These are phyloP conservation scores for Cataglyphis albicans DNA, from an alignment of 2,888 invertebrate species.

Conservation along the genomic window DNA sequence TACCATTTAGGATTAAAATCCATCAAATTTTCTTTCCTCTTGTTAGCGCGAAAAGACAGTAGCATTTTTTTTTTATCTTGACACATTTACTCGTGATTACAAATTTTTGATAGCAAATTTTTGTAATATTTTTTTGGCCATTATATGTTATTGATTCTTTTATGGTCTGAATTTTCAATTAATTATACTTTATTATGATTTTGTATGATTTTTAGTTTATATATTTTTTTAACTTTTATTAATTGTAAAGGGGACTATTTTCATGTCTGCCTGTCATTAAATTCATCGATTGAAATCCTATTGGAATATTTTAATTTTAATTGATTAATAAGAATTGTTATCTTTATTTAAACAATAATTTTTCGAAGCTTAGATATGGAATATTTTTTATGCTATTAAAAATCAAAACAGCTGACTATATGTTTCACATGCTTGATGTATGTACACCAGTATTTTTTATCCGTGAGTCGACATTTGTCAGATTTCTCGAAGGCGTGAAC, in stretches of 20 bases:
- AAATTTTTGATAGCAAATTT: background rate
- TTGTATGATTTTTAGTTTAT: background rate
- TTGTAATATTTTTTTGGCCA: background rate
- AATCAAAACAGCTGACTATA: background rate
- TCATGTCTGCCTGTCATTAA: background rate
- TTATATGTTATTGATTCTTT: background rate
- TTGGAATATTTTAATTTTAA: background rate
- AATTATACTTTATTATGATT: background rate
- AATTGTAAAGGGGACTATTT: too few species aligned
- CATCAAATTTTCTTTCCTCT: slow-evolving; percentile 78
- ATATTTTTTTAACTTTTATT: background rate
- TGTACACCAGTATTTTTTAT: background rate
- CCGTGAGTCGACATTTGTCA: slow-evolving; percentile 3
- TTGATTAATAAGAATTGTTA: background rate
- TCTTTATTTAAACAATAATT: background rate
- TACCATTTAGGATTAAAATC: slow-evolving; percentile 83
- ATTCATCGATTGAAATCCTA: background rate
- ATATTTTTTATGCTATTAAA: background rate
- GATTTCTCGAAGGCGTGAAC: slow-evolving; percentile 32
- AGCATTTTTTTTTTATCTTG: slow-evolving; percentile 26
- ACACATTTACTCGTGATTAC: background rate
- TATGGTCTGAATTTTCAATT: background rate
- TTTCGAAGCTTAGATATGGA: background rate
- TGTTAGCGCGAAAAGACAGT: slow-evolving; percentile 18
- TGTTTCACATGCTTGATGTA: background rate